Evolutionary conservation across 2,113 vertebrate species (phyloP), one percentile per base, ranked within the genome.

Genomic region (Neogobius melanostomus): DNA sequence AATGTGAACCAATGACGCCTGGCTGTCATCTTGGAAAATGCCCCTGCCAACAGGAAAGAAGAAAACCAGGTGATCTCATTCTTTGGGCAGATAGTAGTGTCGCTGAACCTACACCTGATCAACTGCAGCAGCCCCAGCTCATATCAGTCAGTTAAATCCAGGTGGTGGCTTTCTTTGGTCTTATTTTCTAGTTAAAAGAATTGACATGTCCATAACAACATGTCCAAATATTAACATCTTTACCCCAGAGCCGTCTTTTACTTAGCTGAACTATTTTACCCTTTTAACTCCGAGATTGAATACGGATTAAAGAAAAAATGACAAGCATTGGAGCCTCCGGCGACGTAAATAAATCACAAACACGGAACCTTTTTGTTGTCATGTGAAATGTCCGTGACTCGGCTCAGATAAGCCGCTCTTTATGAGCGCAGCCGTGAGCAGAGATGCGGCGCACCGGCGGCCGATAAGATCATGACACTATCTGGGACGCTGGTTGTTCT

Each of bases 361-460:
- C 45, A 66, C 2, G 0, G 50, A 73, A 64, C 71, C 8, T 53
- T 68, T 66, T 47, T 68, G 68, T 62, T 60, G 69, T 75, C 71
- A 68, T 72, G 74, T 83, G 78, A 83, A 77, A 72, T 21, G 56
- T 66, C 21, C 11, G 17, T 70, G 66, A 81, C 46, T 11, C 36
- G 52, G 48, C 45, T n/a, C 3, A 49, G 65, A 84, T 80, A 67
- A 51, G 42, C 36, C 59, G 11, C 59, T 45, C 36, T 44, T 61
- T n/a, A 61, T n/a, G 8, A 61, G 42, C 54, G 47, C 47, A 49
- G 48, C 50, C 47, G 8, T 51, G 64, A 21, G 42, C 59, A 61
- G 4, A 51, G 15, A 67, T 48, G 52, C 21, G 12, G 53, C 9
- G 16, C 21, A 57, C 48, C 42, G 52, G 47, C 21, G 75, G 52